Evolutionary conservation across 2,113 vertebrate genomes (phyloP), one percentile per base, ranked within the genome.

Genomic region (Sitta europaea): DNA sequence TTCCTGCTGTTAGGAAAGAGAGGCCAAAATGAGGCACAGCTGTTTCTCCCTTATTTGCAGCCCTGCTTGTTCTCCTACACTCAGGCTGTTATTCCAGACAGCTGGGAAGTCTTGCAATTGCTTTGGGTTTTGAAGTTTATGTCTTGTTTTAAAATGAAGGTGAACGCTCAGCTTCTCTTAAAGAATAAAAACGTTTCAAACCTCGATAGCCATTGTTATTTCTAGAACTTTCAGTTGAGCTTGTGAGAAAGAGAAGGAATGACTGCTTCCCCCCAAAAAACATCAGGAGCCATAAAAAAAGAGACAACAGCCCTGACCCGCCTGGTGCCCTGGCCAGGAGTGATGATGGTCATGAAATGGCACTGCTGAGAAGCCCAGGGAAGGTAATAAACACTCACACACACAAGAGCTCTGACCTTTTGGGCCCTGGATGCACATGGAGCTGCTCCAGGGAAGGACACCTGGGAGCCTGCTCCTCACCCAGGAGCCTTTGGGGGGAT

Each of bases 351-450:
- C 43, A 86, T 95, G 97, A 97, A 97, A 98, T 74, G 92, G 73
- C 95, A 97, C 98, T 95, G 97, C 88, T 96, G 97, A 97, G 97
- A 97, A 95, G 62, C 22, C 66, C 73, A 35, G 38, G 20, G 94
- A 63, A 74, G 38, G 97, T 75, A 61, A 94, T 98, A 97, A 97
- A 95, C 67, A 54, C 45, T 66, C 86, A 29, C 40, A 90, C 90
- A 43, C 50, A 31, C 55, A 29, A 58, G 28, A 77, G 88, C 76
- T 94, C 42, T 96, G 98, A 98, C 98, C 98, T 98, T 96, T 96
- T 91, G 95, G 95, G 95, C 97, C 97, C 5, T 33, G 57, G 48
- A 66, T 47, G 16, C 28, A 88, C 90, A 87, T 19, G 31, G 59
- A 84, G 72, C 81, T 79, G 76, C 54, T 48, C 35, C 4, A 6